Evolutionary conservation across 1,140 invertebrate genomes (phyloP), one percentile per base, ranked within the genome.

Genomic region (Scaptodrosophila lebanonensis): DNA sequence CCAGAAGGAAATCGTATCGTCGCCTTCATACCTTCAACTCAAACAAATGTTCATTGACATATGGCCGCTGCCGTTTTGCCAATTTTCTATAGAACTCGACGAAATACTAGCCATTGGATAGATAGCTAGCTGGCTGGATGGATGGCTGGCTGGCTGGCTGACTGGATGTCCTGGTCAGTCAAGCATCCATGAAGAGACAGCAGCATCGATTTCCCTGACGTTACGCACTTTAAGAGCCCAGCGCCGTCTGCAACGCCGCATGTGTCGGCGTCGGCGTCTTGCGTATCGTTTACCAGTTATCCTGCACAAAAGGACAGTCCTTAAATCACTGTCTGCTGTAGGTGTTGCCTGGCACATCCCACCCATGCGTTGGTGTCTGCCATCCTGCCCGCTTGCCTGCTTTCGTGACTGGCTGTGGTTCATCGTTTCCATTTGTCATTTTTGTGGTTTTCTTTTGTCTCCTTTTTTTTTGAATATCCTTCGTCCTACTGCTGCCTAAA

Each of bases 361-460:
- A 77, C 68, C 67, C 67, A 72, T 48, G 53, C 29, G 17, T 51
- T 32, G 33, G 40, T 45, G 30, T 12, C 39, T 32, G 32, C 17
- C 39, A 45, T 47, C 48, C 42, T 51, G 61, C 12, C 47, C 11
- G 30, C 30, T n/a, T 30, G 48, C 32, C 32, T 16, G 33, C 38
- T 3, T 56, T 25, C 35, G n/a, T 30, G 47, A 42, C 13, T 13
- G 73, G 51, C 72, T 69, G 70, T 51, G 71, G 70, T 66, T 50
- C 50, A n/a, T 25, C 73, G 68, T 79, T 77, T 77, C 68, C 73
- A 71, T 73, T 79, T 77, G 68, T 79, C 73, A 68, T 79, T 73
- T 58, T 57, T 77, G 73, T 52, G 73, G 73, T 79, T 77, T 72
- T 49, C 29, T 15, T 33, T 48, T n/a, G 51, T 12, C 40, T 49